Evolutionary conservation across 2,888 invertebrate species (phyloP), one percentile per base, ranked within the genome.

Genomic region (Boloria selene): DNA sequence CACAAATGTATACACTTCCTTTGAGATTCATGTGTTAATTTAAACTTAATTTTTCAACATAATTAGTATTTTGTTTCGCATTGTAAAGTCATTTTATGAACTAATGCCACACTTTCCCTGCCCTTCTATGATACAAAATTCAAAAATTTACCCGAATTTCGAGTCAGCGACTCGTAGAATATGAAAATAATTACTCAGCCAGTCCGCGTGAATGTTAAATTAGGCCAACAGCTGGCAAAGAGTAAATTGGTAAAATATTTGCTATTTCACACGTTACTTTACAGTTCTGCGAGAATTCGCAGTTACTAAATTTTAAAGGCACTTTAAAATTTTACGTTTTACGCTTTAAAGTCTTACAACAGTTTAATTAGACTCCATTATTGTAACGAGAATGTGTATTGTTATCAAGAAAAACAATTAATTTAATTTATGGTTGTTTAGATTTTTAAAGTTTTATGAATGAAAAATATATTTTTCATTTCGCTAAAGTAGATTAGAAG

Each of bases 131-230:
- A 51, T 16, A 10, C 16, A 17, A 58, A 45, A 44, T 45, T 51
- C 17, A 14, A 38, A 52, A 64, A 51, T 64, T 52, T 31, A 45
- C 44, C 47, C 16, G 31, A 56, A 42, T 45, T 64, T 64, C 58
- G 31, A 31, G 13, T 44, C 17, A 50, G 50, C 53, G 45, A 64
- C 49, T 42, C 59, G 16, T 63, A 63, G 50, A 61, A 44, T 67
- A 64, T 58, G 55, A 52, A 67, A 64, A 67, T 60, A 64, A 63
- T 64, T 52, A 61, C 51, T 56, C 26, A 64, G 17, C 31, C 56
- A 14, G 22, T 44, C 58, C 18, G 49, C 61, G 61, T 53, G 61
- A 65, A 61, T 68, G 52, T 64, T 58, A 58, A 68, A 68, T 64
- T 59, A 53, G 55, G 64, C 61, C 60, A 52, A 50, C 49, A 18